Conservation (phyloP, 1,140 invertebrate species). For the Araneus ventricosus region DNA sequence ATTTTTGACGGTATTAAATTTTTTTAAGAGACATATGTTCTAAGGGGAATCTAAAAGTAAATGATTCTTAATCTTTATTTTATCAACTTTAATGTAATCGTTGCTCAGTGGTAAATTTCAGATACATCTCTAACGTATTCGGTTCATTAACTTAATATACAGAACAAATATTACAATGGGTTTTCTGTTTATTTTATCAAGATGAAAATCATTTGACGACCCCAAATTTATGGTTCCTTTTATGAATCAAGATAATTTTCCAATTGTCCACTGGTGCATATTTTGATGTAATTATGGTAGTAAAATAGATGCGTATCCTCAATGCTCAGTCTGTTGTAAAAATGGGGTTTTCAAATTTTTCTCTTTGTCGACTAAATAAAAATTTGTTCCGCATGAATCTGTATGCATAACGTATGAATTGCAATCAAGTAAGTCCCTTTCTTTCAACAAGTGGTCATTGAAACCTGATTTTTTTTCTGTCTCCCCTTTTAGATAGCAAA, state of each 20-base stretch:
- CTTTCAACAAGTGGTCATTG: too few species aligned
- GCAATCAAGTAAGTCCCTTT: not conserved
- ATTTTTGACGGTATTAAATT: too few species aligned
- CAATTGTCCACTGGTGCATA: not conserved
- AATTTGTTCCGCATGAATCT: not conserved
- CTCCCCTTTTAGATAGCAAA: constrained; percentile 75
- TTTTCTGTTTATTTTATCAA: too few species aligned
- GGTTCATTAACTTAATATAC: too few species aligned
- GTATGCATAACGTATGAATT: not conserved
- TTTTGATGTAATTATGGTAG: not conserved
- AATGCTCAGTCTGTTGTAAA: not conserved
- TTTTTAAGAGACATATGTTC: too few species aligned
- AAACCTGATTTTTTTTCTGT: too few species aligned
- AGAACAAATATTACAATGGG: too few species aligned
- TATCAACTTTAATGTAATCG: too few species aligned
- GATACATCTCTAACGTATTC: too few species aligned
- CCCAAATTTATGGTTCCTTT: not conserved
- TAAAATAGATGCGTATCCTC: not conserved
- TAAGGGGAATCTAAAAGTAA: too few species aligned
- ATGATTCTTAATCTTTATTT: too few species aligned
- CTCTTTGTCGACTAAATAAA: not conserved
- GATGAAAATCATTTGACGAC: not conserved
- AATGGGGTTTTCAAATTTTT: not conserved
- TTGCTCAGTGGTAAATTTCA: too few species aligned
- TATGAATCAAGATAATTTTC: not conserved